Base-by-base conservation (phyloP, 2,797 vertebrate species). In the Falco naumanni region DNA sequence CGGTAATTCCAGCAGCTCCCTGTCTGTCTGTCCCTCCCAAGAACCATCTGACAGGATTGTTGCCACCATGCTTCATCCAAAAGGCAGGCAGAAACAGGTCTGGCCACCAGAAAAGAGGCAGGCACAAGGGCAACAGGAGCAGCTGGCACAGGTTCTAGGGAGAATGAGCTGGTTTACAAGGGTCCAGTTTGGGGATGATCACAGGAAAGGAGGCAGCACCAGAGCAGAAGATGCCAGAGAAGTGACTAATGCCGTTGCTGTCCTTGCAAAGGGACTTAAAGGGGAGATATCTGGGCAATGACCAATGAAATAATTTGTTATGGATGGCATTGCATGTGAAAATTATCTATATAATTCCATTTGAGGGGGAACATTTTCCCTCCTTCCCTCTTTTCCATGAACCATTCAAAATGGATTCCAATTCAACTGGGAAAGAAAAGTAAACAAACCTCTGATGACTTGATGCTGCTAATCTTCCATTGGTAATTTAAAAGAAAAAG, bases 221-320 rank as follows among this genome's bases (percentile, higher is more conserved):
- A 75, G 61, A 81, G 81, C 54, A 65, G 41, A 61, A 78, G 87
- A 87, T 92, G 81, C 81, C 87, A 70, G 84, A 72, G 71, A 93
- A 95, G 89, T 89, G 33, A 94, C 70, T 93, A 93, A 94, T 51
- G 39, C 9, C 75, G 66, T 69, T 93, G 75, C 70, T 90, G 76
- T 66, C 85, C n/a, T 90, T 51, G 43, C 60, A 64, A 69, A 88
- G 83, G 85, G 88, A 60, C 84, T 43, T 86, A 80, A 93, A 88
- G 79, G 77, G 56, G 63, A 94, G 78, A 89, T 87, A 95, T 76
- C 66, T 3, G 10, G 43, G 91, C 81, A 91, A 82, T 77, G 78
- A 80, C 78, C 87, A 97, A 37, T 95, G 91, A 95, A 87, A 89
- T 92, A 3, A 95, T 95, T 94, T 97, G 87, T 97, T 96, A 89